Evolutionary conservation across 37 sponge, comb jelly and placozoan genomes (phyloP), one percentile per base, ranked within the genome.

Genomic region (Axinella damicornis): DNA sequence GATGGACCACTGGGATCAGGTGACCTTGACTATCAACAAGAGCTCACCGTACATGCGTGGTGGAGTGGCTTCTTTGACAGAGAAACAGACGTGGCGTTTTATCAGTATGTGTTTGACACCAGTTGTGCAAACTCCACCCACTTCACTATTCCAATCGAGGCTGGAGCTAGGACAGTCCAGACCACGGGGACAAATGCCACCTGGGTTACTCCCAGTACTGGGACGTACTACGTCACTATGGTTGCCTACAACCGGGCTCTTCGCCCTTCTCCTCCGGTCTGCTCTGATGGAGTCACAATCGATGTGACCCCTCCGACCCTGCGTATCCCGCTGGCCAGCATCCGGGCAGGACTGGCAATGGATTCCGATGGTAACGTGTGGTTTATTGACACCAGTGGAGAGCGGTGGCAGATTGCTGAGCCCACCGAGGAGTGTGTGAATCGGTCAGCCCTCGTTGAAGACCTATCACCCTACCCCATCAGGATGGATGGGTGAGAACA

Each of bases 61-160:
- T 95, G 96, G 96, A 74, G 64, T 17, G 96, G 93, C 11, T 95
- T 92, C 70, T 88, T 95, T 82, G 96, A 95, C 41, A 75, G 85
- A 9, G 96, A 95, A 52, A 89, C 90, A 12, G 83, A 65, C 70
- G 53, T 95, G 20, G 2, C 53, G 9, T 86, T 83, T 30, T 95
- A 92, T 63, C 89, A 86, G 71, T 92, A 89, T 69, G 54, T 61
- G 15, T 58, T 92, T 41, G 80, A 53, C 14, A 33, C 33, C 2
- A 31, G 66, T 5, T 95, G 96, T 71, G 64, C 54, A 1, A 79
- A 81, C 41, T 41, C 19, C 4, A 40, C 41, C 19, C 19, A 25
- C 11, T 94, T 94, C 65, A 83, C 38, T n/a, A 52, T 65, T 46
- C 88, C 93, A 5, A 19, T 76, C 2, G 13, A 20, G 6, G 52